These are phyloP conservation scores for Orthosia gracilis DNA, from an alignment of 2,888 invertebrate genomes.

Conservation along the genomic window DNA sequence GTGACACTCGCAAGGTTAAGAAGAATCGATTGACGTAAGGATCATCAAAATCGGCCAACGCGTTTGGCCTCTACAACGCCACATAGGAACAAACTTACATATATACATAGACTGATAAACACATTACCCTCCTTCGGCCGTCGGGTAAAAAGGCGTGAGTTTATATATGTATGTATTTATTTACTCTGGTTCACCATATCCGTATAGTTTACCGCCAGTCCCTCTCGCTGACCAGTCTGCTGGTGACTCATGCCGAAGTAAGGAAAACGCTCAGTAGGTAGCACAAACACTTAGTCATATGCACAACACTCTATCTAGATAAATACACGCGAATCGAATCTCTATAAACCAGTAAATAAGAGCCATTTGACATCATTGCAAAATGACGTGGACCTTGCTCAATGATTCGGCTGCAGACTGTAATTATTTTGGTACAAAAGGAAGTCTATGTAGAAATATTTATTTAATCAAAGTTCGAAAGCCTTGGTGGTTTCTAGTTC, in stretches of 20 bases:
- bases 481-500: slow-evolving; percentile 19
- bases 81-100: no score
- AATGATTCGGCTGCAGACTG: slow-evolving; percentile 23
- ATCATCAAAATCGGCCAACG: no score
- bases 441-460: slow-evolving; percentile 22
- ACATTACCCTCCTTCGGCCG: no score
- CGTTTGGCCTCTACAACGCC: no score
- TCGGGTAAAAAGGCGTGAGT: no score
- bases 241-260: slow-evolving; percentile 54
- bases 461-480: slow-evolving; percentile 30
- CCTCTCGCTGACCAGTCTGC: slow-evolving; percentile 36
- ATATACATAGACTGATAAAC: no score
- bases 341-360: slow-evolving; percentile 13
- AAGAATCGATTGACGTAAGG: no score
- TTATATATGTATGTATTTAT: neutral
- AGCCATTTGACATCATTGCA: slow-evolving; percentile 7
- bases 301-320: slow-evolving; percentile 28
- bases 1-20: no score
- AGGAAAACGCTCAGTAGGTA: slow-evolving; percentile 54
- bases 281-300: slow-evolving; percentile 58
- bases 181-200: slow-evolving; percentile 12
- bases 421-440: slow-evolving; percentile 34
- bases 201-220: slow-evolving; percentile 11
- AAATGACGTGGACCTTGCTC: slow-evolving; percentile 29
- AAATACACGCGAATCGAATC: slow-evolving; percentile 31